Base-by-base conservation (phyloP, 1,140 invertebrate species). In the Solenopsis fugax region DNA sequence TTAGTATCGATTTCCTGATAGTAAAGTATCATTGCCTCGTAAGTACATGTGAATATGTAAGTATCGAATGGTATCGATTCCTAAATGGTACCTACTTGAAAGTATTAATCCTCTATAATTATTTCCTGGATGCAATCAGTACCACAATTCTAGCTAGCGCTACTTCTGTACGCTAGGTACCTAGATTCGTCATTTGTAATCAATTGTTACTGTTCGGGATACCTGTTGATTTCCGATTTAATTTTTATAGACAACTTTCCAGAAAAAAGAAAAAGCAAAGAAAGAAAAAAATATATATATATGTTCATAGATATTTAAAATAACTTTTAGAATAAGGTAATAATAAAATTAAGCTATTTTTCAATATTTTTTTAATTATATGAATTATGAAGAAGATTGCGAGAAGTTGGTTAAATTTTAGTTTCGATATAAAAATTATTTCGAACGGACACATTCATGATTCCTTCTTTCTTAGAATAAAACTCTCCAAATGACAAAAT, bases 61-160 rank as follows among this genome's bases (percentile, higher is more conserved):
- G 76, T 69, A 81, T 81, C n/a, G 45, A 81, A 81, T 54, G 77
- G 45, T 80, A 62, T 75, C 72, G 52, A 75, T 77, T 60, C 41
- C 73, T 62, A 77, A 77, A 24, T 45, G 37, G 21, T 62, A 29
- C 48, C 56, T 62, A 48, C 56, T 77, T 62, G 75, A 77, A 77
- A 77, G 56, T 77, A 77, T 77, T 41, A n/a, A 48, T 77, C 48
- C 16, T 62, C 56, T 48, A 77, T 18, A 77, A 45, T 77, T 62
- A 56, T 73, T 52, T 62, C 5, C 24, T n/a, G 37, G 21, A 13
- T 48, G 16, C 56, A 45, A 7, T 48, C 37, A 16, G 21, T 76
- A 45, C 54, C 6, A 21, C 24, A 56, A 21, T 34, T 56, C n/a
- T n/a, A 37, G 41, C 16, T n/a, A 37, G 41, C 16, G 29, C 41